Base-by-base conservation (phyloP, 2,797 vertebrate species). In the Sebastolobus altivelis region DNA sequence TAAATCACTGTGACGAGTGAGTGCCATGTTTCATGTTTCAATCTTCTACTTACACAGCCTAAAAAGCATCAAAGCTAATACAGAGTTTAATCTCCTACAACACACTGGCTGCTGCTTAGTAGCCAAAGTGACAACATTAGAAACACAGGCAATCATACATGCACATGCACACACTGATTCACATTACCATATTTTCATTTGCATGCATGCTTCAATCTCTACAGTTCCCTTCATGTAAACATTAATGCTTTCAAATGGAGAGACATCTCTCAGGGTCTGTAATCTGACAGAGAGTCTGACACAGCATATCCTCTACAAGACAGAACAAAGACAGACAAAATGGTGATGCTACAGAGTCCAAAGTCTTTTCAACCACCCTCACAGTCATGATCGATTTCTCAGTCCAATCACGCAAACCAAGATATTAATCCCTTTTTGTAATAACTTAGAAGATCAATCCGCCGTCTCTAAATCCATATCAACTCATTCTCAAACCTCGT, bases 361-460 rank as follows among this genome's bases (percentile, higher is more conserved):
- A n/a, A 70, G 46, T 63, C 63, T 85, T 75, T 77, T 46, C 22
- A 60, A n/a, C 5, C 58, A 10, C 20, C 75, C 49, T 60, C 46
- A 10, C 13, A 71, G 67, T 60, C 55, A 16, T 14, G 58, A 87
- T 90, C 55, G 37, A 88, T 89, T 75, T 67, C 69, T 83, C 60
- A 65, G 59, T 65, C 66, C 56, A 71, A 65, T 70, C 82, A 70
- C 49, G 3, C 54, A 59, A 82, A 82, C 29, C 33, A 38, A 81
- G 49, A 79, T 75, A 81, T 85, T 77, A 79, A 59, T 73, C 73
- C 61, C 20, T 76, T 84, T 84, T 76, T 65, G 37, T 72, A 59
- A 80, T 79, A 83, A 84, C 80, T 75, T 74, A 62, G 73, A 73
- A 83, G 70, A 86, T 65, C 61, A 65, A 63, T 72, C 66, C 14